phyloP scores from a whole-genome alignment of 2,888 invertebrate genomes.

The Meteorus colon region DNA sequence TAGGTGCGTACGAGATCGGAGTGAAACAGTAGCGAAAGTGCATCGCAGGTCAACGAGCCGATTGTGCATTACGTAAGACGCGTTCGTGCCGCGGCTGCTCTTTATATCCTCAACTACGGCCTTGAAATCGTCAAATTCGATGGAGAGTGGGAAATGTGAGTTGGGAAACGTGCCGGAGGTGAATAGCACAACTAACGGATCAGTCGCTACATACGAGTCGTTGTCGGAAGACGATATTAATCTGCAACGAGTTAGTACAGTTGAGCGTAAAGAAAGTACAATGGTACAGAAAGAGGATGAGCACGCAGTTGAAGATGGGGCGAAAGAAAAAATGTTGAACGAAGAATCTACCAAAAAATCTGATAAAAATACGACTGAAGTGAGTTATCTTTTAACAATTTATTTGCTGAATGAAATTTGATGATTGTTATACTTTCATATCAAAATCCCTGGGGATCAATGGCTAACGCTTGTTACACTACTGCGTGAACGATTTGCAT shows the following conservation, averaged over 20 bases:
- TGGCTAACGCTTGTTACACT: too few relatives aligned
- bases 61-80: neutral
- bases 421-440: too few relatives aligned
- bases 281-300: slow-evolving; percentile 67
- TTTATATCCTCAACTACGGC: slow-evolving; percentile 33
- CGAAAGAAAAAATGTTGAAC: slow-evolving; percentile 69
- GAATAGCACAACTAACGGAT: slow-evolving; percentile 60
- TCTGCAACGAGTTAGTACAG: slow-evolving; percentile 20
- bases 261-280: slow-evolving; percentile 27
- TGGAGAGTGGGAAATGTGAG: slow-evolving; percentile 68
- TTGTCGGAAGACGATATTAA: slow-evolving; percentile 61
- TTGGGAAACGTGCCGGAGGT: slow-evolving; percentile 58
- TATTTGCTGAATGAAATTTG: neutral
- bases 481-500: too few relatives aligned
- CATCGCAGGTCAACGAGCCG: neutral
- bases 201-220: slow-evolving; percentile 62
- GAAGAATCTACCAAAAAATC: slow-evolving; percentile 63
- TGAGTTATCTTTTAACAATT: slow-evolving; percentile 45
- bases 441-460: too few relatives aligned
- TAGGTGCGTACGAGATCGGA: neutral
- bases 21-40: neutral
- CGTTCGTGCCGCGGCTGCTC: neutral
- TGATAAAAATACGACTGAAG: slow-evolving; percentile 64
- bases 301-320: slow-evolving; percentile 62
- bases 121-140: slow-evolving; percentile 45